A percentile compares a stretch with the other conserved stretches of the same genome.
These are phyloP conservation scores for Xanthia icteritia DNA, from an alignment of 2,888 invertebrate species.

Conservation along the genomic window DNA sequence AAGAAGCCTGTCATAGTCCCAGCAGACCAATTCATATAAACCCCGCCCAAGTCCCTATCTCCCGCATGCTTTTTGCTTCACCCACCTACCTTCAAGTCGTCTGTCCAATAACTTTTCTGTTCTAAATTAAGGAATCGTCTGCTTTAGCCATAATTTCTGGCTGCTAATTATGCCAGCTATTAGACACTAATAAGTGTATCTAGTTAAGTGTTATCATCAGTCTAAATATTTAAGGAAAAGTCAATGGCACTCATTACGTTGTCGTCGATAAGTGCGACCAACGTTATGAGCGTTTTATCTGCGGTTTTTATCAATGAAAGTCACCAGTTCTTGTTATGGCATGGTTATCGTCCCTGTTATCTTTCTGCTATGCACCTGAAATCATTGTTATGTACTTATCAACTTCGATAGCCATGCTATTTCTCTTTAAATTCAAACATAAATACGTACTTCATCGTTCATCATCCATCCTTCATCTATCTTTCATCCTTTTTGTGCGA, in stretches of 20 bases:
- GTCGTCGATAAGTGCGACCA: slow-evolving; percentile 52
- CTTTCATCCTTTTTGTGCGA: slow-evolving; percentile 12
- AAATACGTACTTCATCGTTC: too few relatives aligned
- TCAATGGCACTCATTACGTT: slow-evolving; percentile 41
- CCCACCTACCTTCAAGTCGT: neutral
- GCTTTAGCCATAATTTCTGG: neutral
- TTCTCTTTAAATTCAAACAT: neutral
- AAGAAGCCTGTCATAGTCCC: neutral
- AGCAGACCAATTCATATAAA: neutral
- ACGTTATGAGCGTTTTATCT: slow-evolving; percentile 51
- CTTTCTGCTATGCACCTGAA: slow-evolving; percentile 62
- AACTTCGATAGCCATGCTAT: slow-evolving; percentile 7
- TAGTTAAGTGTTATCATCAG: slow-evolving; percentile 16
- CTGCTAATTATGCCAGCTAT: neutral
- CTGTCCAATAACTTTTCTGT: neutral
- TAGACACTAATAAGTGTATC: slow-evolving; percentile 4
- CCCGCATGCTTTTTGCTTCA: neutral
- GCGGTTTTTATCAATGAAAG: slow-evolving; percentile 60
- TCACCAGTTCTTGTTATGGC: slow-evolving; percentile 51
- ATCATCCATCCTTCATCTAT: too few relatives aligned
- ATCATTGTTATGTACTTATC: slow-evolving; percentile 21
- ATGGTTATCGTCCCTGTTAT: slow-evolving; percentile 52
- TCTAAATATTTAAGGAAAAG: slow-evolving; percentile 33
- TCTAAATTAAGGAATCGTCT: neutral
- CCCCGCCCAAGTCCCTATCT: neutral